Evolutionary conservation across 1,140 invertebrate genomes (phyloP), one percentile per base, ranked within the genome.

Genomic region (Globodera ellingtonae): DNA sequence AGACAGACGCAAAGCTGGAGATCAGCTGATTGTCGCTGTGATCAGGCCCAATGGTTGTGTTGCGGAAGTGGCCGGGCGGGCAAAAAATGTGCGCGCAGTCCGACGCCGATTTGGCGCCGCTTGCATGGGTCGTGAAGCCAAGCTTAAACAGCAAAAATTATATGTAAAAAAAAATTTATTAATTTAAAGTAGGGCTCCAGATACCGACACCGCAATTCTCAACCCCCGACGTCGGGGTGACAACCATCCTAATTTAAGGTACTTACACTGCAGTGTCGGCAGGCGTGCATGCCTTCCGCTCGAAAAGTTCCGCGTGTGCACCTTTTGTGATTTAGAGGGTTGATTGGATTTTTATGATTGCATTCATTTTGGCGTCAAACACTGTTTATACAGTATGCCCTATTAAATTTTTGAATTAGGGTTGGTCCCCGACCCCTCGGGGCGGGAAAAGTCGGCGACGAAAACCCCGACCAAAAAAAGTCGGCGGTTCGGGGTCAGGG

Each of bases 1-100:
- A 80, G 4, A 80, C 73, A 24, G 76, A 10, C 35, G 50, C 21
- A n/a, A 80, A 50, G 8, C 3, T 9, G 24, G 52, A n/a, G 67
- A 24, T 48, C 67, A 52, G 6, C n/a, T 79, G 50, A 44, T 48
- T 79, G 76, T 21, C 15, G 18, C 18, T 79, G 66, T 47, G 15
- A 10, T 9, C 78, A 50, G 50, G 24, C 6, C 18, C 46, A 59
- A 80, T 44, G 6, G 67, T 67, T 46, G 35, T 59, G 15, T 59
- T 62, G 3, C 7, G 9, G 69, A 15, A 70, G 47, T 69, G 79
- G 10, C 79, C 79, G 47, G 62, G 50, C 10, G 79, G 79, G 81
- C 79, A 80, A 21, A 59, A 81, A 21, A 80, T 56, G 52, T 47
- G 79, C 21, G 76, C 62, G 47, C 79, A 80, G 1, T 80, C 62